phyloP scores from a whole-genome alignment of 1,140 invertebrate genomes.

The Apolygus lucorum region DNA sequence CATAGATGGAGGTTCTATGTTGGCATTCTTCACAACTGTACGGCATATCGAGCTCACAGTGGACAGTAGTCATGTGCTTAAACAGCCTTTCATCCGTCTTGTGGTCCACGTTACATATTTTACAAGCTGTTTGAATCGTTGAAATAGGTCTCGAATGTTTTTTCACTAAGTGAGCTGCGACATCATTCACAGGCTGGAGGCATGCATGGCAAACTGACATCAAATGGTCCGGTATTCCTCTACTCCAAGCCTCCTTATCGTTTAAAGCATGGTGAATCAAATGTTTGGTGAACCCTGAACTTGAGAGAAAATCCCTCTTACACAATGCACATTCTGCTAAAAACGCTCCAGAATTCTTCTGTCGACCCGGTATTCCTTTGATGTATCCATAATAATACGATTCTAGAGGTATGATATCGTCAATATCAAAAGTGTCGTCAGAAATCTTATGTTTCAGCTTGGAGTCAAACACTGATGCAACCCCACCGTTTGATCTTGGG shows the following conservation, averaged over 20 bases:
- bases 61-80: conserved; percentile 64
- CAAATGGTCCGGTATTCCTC: neutral
- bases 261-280: conserved; percentile 51
- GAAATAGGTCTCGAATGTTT: neutral
- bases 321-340: conserved; percentile 48
- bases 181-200: neutral
- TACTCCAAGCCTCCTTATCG: conserved; percentile 35
- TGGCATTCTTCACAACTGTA: conserved; percentile 65
- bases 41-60: conserved; percentile 66
- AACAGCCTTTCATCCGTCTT: conserved; percentile 42
- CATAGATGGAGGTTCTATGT: conserved; percentile 65
- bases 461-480: too few species aligned
- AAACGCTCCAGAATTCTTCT: conserved; percentile 19
- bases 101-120: conserved; percentile 38
- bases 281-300: conserved; percentile 58
- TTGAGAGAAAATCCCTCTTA: conserved; percentile 46
- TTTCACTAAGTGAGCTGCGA: neutral
- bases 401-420: conserved; percentile 38
- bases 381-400: conserved; percentile 52
- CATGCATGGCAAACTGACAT: conserved; percentile 22
- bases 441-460: too few species aligned
- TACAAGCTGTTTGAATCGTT: conserved; percentile 29
- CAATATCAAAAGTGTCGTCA: neutral
- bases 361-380: conserved; percentile 35
- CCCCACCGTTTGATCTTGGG: too few species aligned